Evolutionary conservation across 37 sponge, comb jelly and placozoan species (phyloP).

Genomic region (Cladorhizidae sp.): DNA sequence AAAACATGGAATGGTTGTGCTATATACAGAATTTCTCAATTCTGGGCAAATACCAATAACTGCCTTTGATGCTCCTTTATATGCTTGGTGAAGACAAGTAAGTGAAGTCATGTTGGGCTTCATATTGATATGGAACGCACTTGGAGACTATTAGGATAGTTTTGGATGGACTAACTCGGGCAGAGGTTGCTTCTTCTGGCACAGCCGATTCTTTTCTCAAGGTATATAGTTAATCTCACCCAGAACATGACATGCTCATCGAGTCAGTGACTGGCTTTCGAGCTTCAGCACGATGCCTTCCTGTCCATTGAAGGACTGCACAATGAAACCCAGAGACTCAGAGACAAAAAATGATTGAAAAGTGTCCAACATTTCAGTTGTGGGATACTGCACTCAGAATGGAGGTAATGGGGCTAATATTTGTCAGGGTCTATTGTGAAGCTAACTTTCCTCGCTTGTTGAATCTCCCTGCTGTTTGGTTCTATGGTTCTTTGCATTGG

Average conservation of each 20-base stretch:
- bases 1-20: constrained; percentile 13
- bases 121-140: too few species aligned
- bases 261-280: too few species aligned
- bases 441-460: constrained; percentile 10
- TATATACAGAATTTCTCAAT: constrained; percentile 3
- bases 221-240: neutral
- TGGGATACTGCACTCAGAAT: constrained; percentile 6
- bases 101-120: neutral
- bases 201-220: neutral
- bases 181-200: neutral
- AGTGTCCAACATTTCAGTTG: constrained; percentile 28
- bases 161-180: neutral
- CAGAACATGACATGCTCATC: neutral
- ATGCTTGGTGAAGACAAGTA: neutral
- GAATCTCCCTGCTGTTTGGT: too few species aligned
- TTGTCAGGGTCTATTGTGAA: constrained; percentile 2
- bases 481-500: constrained; percentile 28
- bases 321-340: constrained; percentile 1
- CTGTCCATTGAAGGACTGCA: neutral
- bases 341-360: constrained; percentile 20
- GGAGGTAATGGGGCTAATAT: constrained; percentile 1
- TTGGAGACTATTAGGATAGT: neutral
- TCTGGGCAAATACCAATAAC: constrained; percentile 5
- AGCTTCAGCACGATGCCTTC: constrained; percentile 26
- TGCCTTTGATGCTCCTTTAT: neutral